Evolutionary conservation across 2,113 vertebrate genomes (phyloP).

Genomic region (Pachyramphus minor): DNA sequence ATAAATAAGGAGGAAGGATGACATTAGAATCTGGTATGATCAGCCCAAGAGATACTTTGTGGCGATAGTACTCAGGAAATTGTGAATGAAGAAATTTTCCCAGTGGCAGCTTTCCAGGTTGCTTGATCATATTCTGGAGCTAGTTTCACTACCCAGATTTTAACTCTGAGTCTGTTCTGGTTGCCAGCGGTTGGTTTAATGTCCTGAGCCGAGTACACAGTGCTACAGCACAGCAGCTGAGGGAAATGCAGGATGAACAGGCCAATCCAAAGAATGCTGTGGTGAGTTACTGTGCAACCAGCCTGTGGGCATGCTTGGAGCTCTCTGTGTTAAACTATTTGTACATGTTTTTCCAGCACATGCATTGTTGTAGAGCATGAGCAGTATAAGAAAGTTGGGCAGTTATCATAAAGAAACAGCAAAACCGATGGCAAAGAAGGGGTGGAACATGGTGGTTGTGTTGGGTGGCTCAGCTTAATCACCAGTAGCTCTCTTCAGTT

Average conservation of each 20-base stretch:
- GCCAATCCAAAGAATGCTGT: constrained; percentile 94
- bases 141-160: not conserved
- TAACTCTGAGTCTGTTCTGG: not conserved
- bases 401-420: not conserved
- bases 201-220: constrained; percentile 86
- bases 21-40: not conserved
- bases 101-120: not conserved
- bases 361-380: not conserved
- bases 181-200: constrained; percentile 86
- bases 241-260: constrained; percentile 92
- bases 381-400: not conserved
- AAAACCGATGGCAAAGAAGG: not conserved
- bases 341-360: not conserved
- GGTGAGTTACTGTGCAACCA: constrained; percentile 75
- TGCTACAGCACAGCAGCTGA: constrained; percentile 85
- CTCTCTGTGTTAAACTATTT: not conserved
- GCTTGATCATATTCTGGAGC: not conserved
- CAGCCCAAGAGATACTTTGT: not conserved
- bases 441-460: not conserved
- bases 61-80: not conserved
- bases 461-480: not conserved
- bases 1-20: constrained; percentile 2
- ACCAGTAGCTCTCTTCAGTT: not conserved
- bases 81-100: constrained; percentile 8
- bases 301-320: not conserved